These are phyloP conservation scores for Tapirus indicus DNA, from an alignment of 2,797 vertebrate species.

Conservation along the genomic window DNA sequence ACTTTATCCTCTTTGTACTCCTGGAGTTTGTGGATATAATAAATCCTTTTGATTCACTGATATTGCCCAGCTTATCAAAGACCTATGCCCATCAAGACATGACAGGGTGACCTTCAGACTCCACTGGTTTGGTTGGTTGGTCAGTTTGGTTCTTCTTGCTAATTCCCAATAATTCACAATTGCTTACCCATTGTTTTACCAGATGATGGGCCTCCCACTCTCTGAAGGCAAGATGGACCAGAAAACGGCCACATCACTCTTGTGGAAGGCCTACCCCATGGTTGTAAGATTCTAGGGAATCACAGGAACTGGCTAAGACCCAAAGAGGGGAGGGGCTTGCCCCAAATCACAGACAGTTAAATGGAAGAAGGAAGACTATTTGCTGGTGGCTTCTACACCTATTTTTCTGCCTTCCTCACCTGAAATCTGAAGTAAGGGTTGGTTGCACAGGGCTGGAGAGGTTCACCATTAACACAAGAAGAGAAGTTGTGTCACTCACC, in stretches of 20 bases:
- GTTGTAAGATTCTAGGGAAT: background rate
- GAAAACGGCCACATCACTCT: background rate
- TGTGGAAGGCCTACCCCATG: background rate
- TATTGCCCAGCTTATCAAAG: background rate
- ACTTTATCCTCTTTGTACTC: no score
- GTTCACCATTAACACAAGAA: fast-evolving
- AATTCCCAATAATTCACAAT: background rate
- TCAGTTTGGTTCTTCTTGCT: background rate
- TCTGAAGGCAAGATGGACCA: constrained; percentile 42
- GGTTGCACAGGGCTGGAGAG: background rate
- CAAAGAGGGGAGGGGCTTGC: background rate
- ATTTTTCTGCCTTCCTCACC: background rate
- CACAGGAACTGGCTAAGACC: background rate
- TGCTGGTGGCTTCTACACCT: fast-evolving
- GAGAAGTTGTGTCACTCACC: background rate
- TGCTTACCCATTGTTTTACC: background rate
- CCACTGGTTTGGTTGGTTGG: background rate
- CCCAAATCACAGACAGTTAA: background rate
- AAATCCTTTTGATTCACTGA: background rate
- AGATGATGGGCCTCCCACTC: background rate
- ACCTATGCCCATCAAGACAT: background rate
- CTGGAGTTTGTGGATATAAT: no score
- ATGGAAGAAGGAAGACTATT: background rate
- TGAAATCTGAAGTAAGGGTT: fast-evolving
- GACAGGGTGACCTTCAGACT: background rate